A percentile compares a stretch with the other conserved stretches of the same genome.
phyloP scores from a whole-genome alignment of 2,888 invertebrate genomes.

The Orchestes rusci region DNA sequence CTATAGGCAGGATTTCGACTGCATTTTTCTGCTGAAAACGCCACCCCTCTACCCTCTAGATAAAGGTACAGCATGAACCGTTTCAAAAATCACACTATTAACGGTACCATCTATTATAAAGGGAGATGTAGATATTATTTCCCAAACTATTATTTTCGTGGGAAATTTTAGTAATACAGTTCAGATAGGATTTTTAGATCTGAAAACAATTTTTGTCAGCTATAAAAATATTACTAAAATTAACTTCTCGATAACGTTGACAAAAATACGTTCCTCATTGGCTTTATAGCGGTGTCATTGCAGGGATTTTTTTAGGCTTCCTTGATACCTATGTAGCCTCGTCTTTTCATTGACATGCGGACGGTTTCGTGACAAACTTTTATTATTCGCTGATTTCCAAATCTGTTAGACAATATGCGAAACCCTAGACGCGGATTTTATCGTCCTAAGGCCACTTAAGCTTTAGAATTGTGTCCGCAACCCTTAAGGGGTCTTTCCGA shows the following conservation, averaged over 20 bases:
- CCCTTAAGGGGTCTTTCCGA: slow-evolving; percentile 1
- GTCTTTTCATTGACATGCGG: slow-evolving; percentile 3
- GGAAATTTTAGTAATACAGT: slow-evolving; percentile 7
- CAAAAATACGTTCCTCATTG: slow-evolving; percentile 6
- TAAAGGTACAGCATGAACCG: slow-evolving; percentile 6
- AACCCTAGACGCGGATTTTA: slow-evolving; percentile 9
- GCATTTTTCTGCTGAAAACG: slow-evolving; percentile 14
- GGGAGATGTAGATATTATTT: slow-evolving; percentile 23
- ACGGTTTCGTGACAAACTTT: slow-evolving; percentile 7
- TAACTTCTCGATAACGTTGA: slow-evolving; percentile 13
- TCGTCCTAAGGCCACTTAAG: slow-evolving; percentile 9
- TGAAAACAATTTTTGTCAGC: slow-evolving; percentile 15
- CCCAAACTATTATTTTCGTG: slow-evolving; percentile 21
- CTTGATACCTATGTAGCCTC: slow-evolving; percentile 5
- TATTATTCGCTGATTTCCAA: slow-evolving; percentile 10
- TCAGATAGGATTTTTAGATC: slow-evolving; percentile 11
- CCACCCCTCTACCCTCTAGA: slow-evolving; percentile 1
- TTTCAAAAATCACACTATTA: slow-evolving; percentile 10
- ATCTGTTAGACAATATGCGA: slow-evolving; percentile 10
- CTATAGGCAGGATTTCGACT: slow-evolving; percentile 6
- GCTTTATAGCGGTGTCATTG: slow-evolving; percentile 8
- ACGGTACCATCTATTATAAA: slow-evolving; percentile 4
- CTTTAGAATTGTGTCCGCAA: slow-evolving; percentile 1
- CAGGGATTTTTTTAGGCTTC: slow-evolving; percentile 6
- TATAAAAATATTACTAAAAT: slow-evolving; percentile 11